These are phyloP conservation scores for Ferrisia virgata DNA, from an alignment of 2,888 invertebrate genomes.

Conservation along the genomic window DNA sequence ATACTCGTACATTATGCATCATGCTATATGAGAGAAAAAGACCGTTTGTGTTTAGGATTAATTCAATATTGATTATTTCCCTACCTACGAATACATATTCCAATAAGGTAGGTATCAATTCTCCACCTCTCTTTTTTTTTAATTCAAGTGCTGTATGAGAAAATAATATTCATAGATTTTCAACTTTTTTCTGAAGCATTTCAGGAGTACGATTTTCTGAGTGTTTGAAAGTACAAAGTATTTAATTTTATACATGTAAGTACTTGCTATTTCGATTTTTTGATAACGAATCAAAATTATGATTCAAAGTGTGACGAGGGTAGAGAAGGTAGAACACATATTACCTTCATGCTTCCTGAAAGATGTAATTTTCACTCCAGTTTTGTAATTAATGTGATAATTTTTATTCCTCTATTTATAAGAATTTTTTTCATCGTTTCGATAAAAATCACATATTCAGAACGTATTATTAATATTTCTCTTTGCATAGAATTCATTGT, in stretches of 20 bases:
- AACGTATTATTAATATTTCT: no score
- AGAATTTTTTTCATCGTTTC: background rate
- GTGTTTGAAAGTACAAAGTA: background rate
- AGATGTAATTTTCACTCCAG: background rate
- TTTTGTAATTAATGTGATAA: background rate
- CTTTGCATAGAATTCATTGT: background rate
- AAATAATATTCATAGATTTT: no score
- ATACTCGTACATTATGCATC: background rate
- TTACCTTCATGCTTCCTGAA: background rate
- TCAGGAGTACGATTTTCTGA: background rate
- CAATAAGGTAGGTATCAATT: no score
- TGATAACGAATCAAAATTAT: background rate
- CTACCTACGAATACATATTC: no score
- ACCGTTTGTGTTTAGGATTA: background rate
- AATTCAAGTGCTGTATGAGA: no score
- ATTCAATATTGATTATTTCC: background rate
- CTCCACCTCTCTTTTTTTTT: background rate
- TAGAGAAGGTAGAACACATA: background rate
- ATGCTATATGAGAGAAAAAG: background rate
- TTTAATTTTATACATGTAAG: background rate
- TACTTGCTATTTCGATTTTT: background rate
- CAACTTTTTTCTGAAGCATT: background rate
- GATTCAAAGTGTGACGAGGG: background rate
- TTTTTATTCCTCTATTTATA: background rate
- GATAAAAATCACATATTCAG: background rate